phyloP scores from a whole-genome alignment of 1,140 invertebrate species.

The Eupeodes corollae region DNA sequence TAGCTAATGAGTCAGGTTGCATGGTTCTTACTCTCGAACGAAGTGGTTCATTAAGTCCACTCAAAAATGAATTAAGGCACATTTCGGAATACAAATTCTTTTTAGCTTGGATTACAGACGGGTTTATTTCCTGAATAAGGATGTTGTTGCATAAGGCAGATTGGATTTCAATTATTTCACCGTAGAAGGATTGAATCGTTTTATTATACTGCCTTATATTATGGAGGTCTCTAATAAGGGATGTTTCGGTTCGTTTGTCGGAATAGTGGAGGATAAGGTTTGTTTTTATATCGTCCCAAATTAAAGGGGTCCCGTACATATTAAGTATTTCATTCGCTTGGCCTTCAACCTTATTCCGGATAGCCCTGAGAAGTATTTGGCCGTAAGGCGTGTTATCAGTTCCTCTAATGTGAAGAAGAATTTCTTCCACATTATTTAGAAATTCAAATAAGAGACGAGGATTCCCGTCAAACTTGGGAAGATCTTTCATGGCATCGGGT shows the following conservation, averaged over 20 bases:
- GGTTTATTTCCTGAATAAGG: not conserved
- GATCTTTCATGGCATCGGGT: constrained; percentile 1
- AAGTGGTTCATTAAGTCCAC: constrained; percentile 3
- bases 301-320: constrained; percentile 1
- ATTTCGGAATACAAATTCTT: constrained; percentile 1
- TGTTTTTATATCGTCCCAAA: constrained; percentile 4
- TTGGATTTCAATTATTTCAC: constrained; percentile 6
- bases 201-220: not conserved
- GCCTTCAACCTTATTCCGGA: constrained; percentile 2
- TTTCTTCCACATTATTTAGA: constrained; percentile 6
- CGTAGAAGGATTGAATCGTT: constrained; percentile 5
- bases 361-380: constrained; percentile 2
- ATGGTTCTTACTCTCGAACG: constrained; percentile 2
- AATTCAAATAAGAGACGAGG: not conserved
- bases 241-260: constrained; percentile 2
- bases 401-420: constrained; percentile 1
- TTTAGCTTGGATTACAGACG: constrained; percentile 1
- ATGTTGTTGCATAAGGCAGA: constrained; percentile 2
- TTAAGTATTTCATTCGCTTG: constrained; percentile 2
- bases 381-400: constrained; percentile 2
- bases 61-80: constrained; percentile 1
- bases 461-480: constrained; percentile 3
- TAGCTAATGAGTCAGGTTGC: not conserved
- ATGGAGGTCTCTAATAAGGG: constrained; percentile 1
- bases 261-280: constrained; percentile 4